These are phyloP conservation scores for Drosophila simulans DNA, from an alignment of 1,140 invertebrate genomes.

Conservation along the genomic window DNA sequence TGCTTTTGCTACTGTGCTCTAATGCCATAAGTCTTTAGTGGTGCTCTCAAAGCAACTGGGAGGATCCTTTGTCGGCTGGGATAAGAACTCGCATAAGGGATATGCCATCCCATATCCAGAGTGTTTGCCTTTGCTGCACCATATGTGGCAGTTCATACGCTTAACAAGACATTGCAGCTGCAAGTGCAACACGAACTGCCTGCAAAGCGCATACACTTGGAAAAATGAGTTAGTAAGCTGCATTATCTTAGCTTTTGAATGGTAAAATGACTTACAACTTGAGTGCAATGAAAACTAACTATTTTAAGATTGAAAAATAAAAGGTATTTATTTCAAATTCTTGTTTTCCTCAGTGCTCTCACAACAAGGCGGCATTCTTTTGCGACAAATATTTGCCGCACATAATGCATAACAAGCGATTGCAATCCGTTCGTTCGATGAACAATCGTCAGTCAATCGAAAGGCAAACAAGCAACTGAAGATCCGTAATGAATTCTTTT, in stretches of 20 bases:
- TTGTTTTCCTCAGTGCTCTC: background rate
- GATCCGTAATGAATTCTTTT: constrained; percentile 51
- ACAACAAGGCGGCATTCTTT: constrained; percentile 6
- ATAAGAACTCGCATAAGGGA: constrained; percentile 35
- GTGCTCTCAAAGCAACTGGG: constrained; percentile 45
- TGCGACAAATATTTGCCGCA: constrained; percentile 66
- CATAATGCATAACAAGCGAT: constrained; percentile 61
- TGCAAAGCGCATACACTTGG: background rate
- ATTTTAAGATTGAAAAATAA: too few relatives aligned
- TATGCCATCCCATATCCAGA: constrained; percentile 10
- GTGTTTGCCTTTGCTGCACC: constrained; percentile 27
- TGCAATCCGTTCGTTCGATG: constrained; percentile 5
- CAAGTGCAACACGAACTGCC: constrained; percentile 29
- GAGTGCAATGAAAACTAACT: too few relatives aligned
- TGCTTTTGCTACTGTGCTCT: constrained; percentile 38
- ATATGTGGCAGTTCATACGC: constrained; percentile 46
- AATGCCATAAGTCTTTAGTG: constrained; percentile 74
- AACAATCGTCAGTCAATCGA: constrained; percentile 57
- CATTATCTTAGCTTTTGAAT: too few relatives aligned
- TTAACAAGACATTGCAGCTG: constrained; percentile 43
- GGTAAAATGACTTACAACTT: too few relatives aligned
- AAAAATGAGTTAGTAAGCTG: background rate
- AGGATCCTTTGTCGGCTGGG: constrained; percentile 35
- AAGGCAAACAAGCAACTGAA: constrained; percentile 48
- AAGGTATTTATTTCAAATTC: background rate